A percentile compares a stretch with the other conserved stretches of the same genome.
These are phyloP conservation scores for Drosophila cognata DNA, from an alignment of 2,888 invertebrate species.

Conservation along the genomic window DNA sequence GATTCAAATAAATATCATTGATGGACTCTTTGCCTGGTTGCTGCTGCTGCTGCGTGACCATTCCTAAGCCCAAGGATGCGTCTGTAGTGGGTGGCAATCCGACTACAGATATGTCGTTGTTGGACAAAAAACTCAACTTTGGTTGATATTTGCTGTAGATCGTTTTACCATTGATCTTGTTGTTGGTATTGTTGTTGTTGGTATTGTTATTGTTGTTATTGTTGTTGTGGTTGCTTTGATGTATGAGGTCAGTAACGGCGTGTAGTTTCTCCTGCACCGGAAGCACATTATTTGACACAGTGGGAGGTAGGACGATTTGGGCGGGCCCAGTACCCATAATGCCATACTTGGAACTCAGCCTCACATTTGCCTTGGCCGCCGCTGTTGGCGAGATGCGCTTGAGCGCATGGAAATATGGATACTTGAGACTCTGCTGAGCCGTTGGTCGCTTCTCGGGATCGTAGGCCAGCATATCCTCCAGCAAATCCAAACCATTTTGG, in stretches of 20 bases:
- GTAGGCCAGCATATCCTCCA: constrained; percentile 95
- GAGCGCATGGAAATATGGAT: constrained; percentile 85
- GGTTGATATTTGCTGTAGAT: constrained; percentile 69
- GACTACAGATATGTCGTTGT: constrained; percentile 64
- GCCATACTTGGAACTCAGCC: constrained; percentile 75
- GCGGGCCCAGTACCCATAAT: constrained; percentile 33
- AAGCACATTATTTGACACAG: constrained; percentile 81
- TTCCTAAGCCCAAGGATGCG: constrained; percentile 44
- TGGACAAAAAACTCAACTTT: constrained; percentile 77
- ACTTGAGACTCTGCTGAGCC: constrained; percentile 94
- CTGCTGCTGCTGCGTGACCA: constrained; percentile 49
- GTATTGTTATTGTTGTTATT: constrained; percentile 58
- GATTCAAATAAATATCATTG: constrained; percentile 83
- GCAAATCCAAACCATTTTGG: constrained; percentile 91
- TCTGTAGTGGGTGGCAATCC: constrained; percentile 25
- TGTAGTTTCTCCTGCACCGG: constrained; percentile 82
- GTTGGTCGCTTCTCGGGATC: constrained; percentile 96
- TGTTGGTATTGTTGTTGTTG: constrained; percentile 53
- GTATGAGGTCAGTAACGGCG: constrained; percentile 76
- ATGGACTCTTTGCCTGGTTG: constrained; percentile 75
- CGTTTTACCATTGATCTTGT: constrained; percentile 47
- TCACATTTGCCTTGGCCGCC: constrained; percentile 78
- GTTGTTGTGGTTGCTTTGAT: constrained; percentile 62
- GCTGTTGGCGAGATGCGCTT: constrained; percentile 83
- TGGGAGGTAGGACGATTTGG: constrained; percentile 56